Conservation (phyloP, 2,113 vertebrate genomes). For the Pelvicachromis taeniatus region DNA sequence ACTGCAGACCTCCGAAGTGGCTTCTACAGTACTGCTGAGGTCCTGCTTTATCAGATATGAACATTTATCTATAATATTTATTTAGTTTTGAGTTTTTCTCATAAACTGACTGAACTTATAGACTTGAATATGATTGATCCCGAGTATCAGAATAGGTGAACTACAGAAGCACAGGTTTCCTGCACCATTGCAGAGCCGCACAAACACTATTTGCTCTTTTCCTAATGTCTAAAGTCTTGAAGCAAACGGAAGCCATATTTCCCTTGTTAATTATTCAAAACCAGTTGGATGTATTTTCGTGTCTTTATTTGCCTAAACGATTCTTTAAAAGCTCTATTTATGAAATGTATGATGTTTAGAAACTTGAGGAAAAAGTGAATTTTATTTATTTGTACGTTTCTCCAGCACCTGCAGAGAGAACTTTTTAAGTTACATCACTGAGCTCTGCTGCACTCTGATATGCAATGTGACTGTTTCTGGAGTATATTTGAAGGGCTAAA, state of each 20-base stretch:
- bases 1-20: neutral
- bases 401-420: neutral
- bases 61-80: too few species aligned
- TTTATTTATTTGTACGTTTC: neutral
- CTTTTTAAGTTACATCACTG: neutral
- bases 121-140: neutral
- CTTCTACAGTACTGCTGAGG: neutral
- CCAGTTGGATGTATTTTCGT: neutral
- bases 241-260: constrained; percentile 1
- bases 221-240: neutral
- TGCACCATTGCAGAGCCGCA: neutral
- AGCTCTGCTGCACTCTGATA: neutral
- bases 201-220: neutral
- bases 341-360: neutral
- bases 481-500: constrained; percentile 41
- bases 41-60: neutral
- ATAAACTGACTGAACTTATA: neutral
- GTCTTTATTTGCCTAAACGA: neutral
- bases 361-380: neutral
- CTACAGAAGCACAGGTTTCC: neutral
- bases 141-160: neutral
- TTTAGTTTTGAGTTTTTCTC: neutral
- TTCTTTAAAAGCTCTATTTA: neutral
- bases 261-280: neutral
- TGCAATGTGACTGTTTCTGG: constrained; percentile 14